Evolutionary conservation across 2,797 vertebrate species (phyloP), one percentile per base, ranked within the genome.

Genomic region (Hydrocynus forskahlii): DNA sequence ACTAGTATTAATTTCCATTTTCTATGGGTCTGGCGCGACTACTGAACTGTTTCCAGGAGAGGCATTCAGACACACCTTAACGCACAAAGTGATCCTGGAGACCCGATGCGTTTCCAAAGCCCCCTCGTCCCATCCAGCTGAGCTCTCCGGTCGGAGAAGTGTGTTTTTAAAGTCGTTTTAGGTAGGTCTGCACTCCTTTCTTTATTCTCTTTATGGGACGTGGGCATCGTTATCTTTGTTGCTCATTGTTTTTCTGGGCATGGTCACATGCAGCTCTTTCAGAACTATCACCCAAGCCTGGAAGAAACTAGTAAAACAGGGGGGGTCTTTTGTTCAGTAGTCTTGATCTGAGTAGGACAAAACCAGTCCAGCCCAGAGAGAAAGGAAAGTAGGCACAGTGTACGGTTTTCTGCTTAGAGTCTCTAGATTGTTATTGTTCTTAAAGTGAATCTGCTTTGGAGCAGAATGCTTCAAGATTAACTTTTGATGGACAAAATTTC

Each of bases 1-100:
- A 82, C 66, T 86, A 84, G 80, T 88, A 86, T 83, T 87, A 83
- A 93, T 95, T 94, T 93, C 94, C 91, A 94, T 94, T 94, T 92
- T 92, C 89, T 91, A 88, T 92, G 91, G 89, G 91, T 92, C 90
- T 89, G 79, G 64, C 77, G 84, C 79, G 82, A 86, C 88, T 52
- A 81, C 69, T 85, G 87, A 89, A 89, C 90, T 88, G 85, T 93
- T 92, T 87, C 81, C 87, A 81, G 86, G 87, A 84, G 78, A 80
- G 78, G 81, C 73, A 79, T 73, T 79, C 82, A 87, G 93, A 91
- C 92, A 92, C 91, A 91, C 93, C 92, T 94, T 87, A 85, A 81
- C 45, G 74, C 3, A 87, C 81, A 90, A 90, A 91, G 88, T 90
- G 87, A 82, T 21, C 79, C 63, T 38, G 79, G 76, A 78, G 85